A percentile compares a stretch with the other conserved stretches of the same genome.
phyloP scores from a whole-genome alignment of 2,113 vertebrate species.

The Anhinga rufa region DNA sequence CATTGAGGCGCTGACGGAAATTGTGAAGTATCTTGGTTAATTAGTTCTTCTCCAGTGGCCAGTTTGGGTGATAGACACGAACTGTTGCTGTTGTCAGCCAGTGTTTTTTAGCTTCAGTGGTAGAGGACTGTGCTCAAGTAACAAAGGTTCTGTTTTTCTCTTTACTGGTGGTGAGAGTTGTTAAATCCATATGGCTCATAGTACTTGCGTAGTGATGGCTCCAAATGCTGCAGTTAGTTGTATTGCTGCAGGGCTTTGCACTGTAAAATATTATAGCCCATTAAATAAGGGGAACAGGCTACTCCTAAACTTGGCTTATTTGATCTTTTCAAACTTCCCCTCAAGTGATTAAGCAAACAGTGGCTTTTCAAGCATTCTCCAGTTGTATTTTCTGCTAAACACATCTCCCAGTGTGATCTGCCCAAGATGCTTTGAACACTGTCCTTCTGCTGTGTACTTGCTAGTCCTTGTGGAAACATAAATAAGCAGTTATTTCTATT shows the following conservation, averaged over 20 bases:
- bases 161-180: not conserved
- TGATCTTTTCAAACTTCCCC: conserved; percentile 7
- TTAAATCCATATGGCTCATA: not conserved
- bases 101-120: not conserved
- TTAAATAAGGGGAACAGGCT: conserved; percentile 5
- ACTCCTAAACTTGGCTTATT: conserved; percentile 19
- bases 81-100: not conserved
- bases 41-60: not conserved
- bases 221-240: not conserved
- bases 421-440: not conserved
- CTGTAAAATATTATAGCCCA: conserved; percentile 22
- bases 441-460: not conserved
- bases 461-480: not conserved
- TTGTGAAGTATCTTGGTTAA: not conserved
- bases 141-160: conserved; percentile 28
- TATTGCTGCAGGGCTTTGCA: not conserved
- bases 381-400: conserved; percentile 1
- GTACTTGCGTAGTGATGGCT: not conserved
- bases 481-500: not conserved
- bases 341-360: conserved; percentile 15
- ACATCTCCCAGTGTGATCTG: not conserved
- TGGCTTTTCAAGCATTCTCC: not conserved
- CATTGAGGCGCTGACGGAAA: not conserved
- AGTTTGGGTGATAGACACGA: not conserved
- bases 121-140: not conserved